phyloP scores from a whole-genome alignment of 2,797 vertebrate species.

The Bufotes viridis region DNA sequence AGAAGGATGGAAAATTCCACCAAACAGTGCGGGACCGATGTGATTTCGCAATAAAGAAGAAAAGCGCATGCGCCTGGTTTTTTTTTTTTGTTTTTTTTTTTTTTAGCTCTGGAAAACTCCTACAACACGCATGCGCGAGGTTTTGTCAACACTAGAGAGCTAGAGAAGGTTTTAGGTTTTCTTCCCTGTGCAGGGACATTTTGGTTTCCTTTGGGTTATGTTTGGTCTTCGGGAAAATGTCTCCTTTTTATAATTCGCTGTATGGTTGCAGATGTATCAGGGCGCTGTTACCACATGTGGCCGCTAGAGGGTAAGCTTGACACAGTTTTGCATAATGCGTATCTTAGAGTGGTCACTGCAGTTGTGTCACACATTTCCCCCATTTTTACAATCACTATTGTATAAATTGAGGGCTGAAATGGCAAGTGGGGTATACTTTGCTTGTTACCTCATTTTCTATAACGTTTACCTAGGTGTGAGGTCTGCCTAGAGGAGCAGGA shows the following conservation, averaged over 20 bases:
- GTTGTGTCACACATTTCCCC: neutral
- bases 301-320: neutral
- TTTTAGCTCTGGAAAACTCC: too few relatives aligned
- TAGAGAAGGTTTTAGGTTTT: too few relatives aligned
- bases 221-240: conserved; percentile 22
- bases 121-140: neutral
- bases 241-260: neutral
- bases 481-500: too few relatives aligned
- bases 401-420: too few relatives aligned
- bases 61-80: neutral
- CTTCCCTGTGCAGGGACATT: neutral
- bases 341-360: neutral
- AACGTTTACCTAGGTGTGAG: too few relatives aligned
- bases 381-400: too few relatives aligned
- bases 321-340: too few relatives aligned
- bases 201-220: neutral
- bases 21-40: neutral
- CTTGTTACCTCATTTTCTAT: too few relatives aligned
- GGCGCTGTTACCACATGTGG: too few relatives aligned
- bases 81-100: neutral
- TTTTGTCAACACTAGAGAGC: neutral
- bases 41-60: conserved; percentile 4
- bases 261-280: neutral
- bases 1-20: neutral
- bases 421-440: too few relatives aligned